A percentile compares a stretch with the other conserved stretches of the same genome.
phyloP scores from a whole-genome alignment of 2,797 vertebrate genomes.

The Novumbra hubbsi region DNA sequence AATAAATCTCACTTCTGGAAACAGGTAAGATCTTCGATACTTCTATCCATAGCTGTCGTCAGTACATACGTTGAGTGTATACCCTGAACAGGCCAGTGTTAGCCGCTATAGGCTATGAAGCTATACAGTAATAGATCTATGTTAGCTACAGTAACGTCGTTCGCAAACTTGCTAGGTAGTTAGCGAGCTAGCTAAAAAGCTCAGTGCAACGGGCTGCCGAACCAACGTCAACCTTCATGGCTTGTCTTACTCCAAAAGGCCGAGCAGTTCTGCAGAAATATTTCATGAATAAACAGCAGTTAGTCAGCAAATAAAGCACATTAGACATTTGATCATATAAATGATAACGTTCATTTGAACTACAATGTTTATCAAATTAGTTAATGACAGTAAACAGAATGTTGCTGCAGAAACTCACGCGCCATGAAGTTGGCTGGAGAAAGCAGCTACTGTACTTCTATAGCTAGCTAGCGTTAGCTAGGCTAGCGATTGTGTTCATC shows the following conservation, averaged over 20 bases:
- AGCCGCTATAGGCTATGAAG: constrained; percentile 31
- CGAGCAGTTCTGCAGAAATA: not conserved
- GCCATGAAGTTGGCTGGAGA: not conserved
- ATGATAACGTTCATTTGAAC: not conserved
- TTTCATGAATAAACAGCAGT: constrained; percentile 31
- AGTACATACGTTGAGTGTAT: constrained; percentile 8
- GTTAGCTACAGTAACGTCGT: not conserved
- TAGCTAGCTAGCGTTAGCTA: not conserved
- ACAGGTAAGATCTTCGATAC: constrained; percentile 61
- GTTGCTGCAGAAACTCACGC: not conserved
- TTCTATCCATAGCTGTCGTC: not conserved
- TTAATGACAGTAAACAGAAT: not conserved
- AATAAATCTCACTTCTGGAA: constrained; percentile 58
- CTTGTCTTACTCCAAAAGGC: not conserved
- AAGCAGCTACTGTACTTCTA: not conserved
- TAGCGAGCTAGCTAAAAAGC: constrained; percentile 36
- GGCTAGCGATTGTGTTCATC: not conserved
- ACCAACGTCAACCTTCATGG: not conserved
- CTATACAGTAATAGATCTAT: constrained; percentile 12
- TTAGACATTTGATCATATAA: not conserved
- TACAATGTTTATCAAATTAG: not conserved
- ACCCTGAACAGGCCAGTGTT: not conserved
- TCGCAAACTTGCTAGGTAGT: constrained; percentile 57
- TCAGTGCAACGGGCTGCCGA: not conserved
- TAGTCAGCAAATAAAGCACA: not conserved